A percentile compares a stretch with the other conserved stretches of the same genome.
Evolutionary conservation across 2,888 invertebrate genomes (phyloP).

Genomic region (Linyphia triangularis): DNA sequence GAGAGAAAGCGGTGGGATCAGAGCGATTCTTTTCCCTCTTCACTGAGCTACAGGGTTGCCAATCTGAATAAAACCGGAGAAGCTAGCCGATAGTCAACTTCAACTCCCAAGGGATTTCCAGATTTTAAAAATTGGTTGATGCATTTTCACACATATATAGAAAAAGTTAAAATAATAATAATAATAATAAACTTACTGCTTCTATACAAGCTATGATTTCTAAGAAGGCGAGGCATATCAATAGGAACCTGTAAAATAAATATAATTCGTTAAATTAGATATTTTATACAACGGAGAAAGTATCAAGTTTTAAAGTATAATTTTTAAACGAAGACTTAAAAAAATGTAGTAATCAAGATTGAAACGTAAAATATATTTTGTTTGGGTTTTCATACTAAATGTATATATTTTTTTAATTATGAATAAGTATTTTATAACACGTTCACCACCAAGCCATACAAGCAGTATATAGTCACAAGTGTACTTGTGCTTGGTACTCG

Average conservation of each 20-base stretch:
- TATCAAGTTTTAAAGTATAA: background rate
- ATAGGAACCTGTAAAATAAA: constrained; percentile 52
- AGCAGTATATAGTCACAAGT: too few relatives aligned
- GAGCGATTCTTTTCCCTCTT: background rate
- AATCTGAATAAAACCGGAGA: constrained; percentile 31
- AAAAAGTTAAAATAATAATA: background rate
- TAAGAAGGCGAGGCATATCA: constrained; percentile 39
- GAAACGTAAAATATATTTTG: too few relatives aligned
- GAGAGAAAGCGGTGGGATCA: background rate
- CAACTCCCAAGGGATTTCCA: background rate
- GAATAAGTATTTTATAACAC: too few relatives aligned
- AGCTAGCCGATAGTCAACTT: constrained; percentile 24
- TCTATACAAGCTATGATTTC: constrained; percentile 63
- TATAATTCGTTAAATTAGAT: background rate
- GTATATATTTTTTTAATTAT: too few relatives aligned
- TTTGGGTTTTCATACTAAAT: too few relatives aligned
- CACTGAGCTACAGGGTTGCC: constrained; percentile 52
- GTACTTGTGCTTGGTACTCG: too few relatives aligned
- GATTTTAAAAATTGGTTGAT: background rate
- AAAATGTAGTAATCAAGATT: too few relatives aligned
- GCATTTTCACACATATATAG: background rate
- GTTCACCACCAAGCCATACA: too few relatives aligned
- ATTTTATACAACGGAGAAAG: background rate
- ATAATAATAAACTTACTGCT: constrained; percentile 61
- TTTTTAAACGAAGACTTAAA: too few relatives aligned